Evolutionary conservation across 2,113 vertebrate species (phyloP), one percentile per base, ranked within the genome.

Genomic region (Entomyzon cyanotis): DNA sequence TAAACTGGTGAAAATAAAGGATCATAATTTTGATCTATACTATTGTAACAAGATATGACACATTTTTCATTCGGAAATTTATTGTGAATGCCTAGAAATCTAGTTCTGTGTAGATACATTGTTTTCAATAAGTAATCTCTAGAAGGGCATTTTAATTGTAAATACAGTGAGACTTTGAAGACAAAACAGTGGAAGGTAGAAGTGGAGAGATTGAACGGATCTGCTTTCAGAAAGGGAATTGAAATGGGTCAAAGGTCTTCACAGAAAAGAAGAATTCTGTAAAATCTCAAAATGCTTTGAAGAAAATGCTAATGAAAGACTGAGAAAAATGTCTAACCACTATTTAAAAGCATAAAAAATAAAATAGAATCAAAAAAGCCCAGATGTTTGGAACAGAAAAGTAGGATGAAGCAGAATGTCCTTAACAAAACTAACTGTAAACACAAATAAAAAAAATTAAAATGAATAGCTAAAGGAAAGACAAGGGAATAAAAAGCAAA

Each of bases 381-480:
- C 15, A 76, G 39, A 18, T 64, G 47, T 76, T 89, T 93, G 27
- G 31, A 78, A 50, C 21, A 94, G 42, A 84, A 79, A 78, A 87
- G 33, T 46, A 77, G 10, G 39, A 53, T 60, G 35, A 93, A 94
- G 15, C 9, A 53, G 4, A 83, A 77, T 49, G 11, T 27, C 42
- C 24, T 39, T 63, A 58, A 49, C 46, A 74, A 89, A 93, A 88
- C 4, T 56, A 64, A 60, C 10, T 47, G 10, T 39, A 85, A 85
- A 58, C 15, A 78, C 1, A 37, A 90, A 88, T 2, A 50, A 73
- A 55, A 42, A 67, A 60, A 23, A 52, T 39, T 39, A 47, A 85
- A 12, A 85, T 39, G 9, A 73, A 83, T 15, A 75, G 11, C 39
- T 76, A 62, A 46, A 55, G 17, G 12, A 84, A 86, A 74, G 4